Evolutionary conservation across 2,888 invertebrate genomes (phyloP).

Genomic region (Cryptocephalus primarius): DNA sequence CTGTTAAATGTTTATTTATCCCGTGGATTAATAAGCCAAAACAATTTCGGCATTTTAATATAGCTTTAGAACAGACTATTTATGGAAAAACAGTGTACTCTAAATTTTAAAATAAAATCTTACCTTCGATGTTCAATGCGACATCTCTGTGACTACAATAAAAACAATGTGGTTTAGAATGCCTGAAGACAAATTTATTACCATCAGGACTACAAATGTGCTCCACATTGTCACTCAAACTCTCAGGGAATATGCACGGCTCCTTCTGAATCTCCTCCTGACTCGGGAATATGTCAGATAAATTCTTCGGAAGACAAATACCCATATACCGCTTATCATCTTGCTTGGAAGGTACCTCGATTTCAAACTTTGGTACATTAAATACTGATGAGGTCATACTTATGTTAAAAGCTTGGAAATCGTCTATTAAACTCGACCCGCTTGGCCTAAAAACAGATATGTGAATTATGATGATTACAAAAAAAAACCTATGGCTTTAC

Average conservation of each 20-base stretch:
- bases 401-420: slow-evolving; percentile 14
- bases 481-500: background rate
- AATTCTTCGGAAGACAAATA: slow-evolving; percentile 58
- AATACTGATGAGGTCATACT: slow-evolving; percentile 26
- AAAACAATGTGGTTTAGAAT: slow-evolving; percentile 15
- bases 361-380: slow-evolving; percentile 28
- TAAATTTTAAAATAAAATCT: slow-evolving; percentile 5
- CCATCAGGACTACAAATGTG: background rate
- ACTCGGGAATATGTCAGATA: slow-evolving; percentile 50
- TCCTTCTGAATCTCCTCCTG: slow-evolving; percentile 13
- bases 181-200: slow-evolving; percentile 2
- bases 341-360: slow-evolving; percentile 15
- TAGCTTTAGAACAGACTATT: slow-evolving; percentile 11
- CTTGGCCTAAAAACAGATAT: slow-evolving; percentile 8
- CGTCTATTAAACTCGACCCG: slow-evolving; percentile 14
- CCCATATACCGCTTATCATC: slow-evolving; percentile 52
- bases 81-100: no score
- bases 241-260: slow-evolving; percentile 10
- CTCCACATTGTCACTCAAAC: background rate
- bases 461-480: background rate
- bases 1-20: no score
- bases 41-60: background rate
- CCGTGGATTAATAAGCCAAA: no score
- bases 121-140: slow-evolving; percentile 1
- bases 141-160: slow-evolving; percentile 13